A percentile compares a stretch with the other conserved stretches of the same genome.
Conservation (phyloP, 2,888 invertebrate genomes). For the Coelogynopora nodosa region DNA sequence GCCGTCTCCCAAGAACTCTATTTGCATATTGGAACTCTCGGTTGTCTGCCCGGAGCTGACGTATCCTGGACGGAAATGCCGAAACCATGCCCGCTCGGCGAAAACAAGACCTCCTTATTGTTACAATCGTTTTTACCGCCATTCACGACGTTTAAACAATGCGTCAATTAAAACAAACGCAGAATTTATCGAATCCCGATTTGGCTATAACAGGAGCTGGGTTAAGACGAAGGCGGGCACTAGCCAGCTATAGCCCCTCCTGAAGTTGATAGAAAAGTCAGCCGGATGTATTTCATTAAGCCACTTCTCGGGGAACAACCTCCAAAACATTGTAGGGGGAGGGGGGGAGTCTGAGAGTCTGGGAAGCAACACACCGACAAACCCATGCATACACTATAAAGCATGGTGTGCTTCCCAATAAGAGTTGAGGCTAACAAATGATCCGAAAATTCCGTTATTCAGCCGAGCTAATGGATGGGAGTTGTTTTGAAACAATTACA, state of each 20-base stretch:
- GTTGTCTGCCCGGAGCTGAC: not conserved
- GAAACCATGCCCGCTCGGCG: not conserved
- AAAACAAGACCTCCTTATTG: slow-evolving; percentile 13
- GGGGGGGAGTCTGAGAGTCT: not conserved
- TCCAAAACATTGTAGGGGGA: not conserved
- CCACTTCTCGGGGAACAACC: not conserved
- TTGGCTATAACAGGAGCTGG: not conserved
- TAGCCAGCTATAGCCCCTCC: no score
- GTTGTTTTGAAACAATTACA: slow-evolving; percentile 28
- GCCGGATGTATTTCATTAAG: slow-evolving; percentile 31
- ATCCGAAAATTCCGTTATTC: slow-evolving; percentile 19
- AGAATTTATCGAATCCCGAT: slow-evolving; percentile 17
- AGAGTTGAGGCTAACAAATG: slow-evolving; percentile 18
- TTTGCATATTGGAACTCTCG: slow-evolving; percentile 8
- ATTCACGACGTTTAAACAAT: slow-evolving; percentile 28
- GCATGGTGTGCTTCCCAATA: not conserved
- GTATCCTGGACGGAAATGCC: slow-evolving; percentile 22
- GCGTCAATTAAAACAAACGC: slow-evolving; percentile 31
- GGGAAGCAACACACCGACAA: slow-evolving; percentile 27
- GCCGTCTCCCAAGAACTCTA: not conserved
- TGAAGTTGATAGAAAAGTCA: no score
- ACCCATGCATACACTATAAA: slow-evolving; percentile 26
- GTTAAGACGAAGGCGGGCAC: not conserved
- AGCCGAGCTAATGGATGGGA: slow-evolving; percentile 19
- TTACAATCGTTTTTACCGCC: slow-evolving; percentile 31